Evolutionary conservation across 2,113 vertebrate genomes (phyloP), one percentile per base, ranked within the genome.

Genomic region (Myiozetetes cayanensis): DNA sequence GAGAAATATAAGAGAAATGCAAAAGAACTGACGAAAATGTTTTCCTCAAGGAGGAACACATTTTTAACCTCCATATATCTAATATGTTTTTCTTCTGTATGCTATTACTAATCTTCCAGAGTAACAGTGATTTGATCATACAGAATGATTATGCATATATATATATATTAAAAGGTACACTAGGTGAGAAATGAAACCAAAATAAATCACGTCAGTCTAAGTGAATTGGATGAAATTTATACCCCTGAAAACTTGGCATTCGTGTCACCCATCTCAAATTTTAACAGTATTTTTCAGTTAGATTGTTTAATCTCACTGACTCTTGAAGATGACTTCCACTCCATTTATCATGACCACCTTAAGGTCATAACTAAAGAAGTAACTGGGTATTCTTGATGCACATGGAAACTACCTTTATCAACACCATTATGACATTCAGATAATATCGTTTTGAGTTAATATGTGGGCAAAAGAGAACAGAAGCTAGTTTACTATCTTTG

Each of bases 1-100:
- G 67, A 94, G 44, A 96, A 96, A 92, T 90, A 46, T 15, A 89
- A 89, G 66, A 85, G 24, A 94, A 94, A 91, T 87, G 78, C 55
- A 61, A 75, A 82, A 94, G 92, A 93, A 78, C 22, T 67, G 65
- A 62, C 59, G 46, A 94, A 96, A 93, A 94, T 84, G 41, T 61
- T 15, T 52, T 80, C 25, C 35, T 83, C 5, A 2, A 77, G 21
- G 41, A 91, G 21, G 50, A 96, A 96, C 37, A 90, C 1, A 20
- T 93, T 96, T 94, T 71, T 93, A 96, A 87, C 78, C 31, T 66
- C 30, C 21, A 35, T 52, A 46, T 79, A 62, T 59, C n/a, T 92
- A 67, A 52, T 41, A 33, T 1, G 2, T 56, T 91, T 65, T 33
- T 81, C 46, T 56, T 18, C 22, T 21, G 9, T 50, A 14, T 46